phyloP scores from a whole-genome alignment of 1,140 invertebrate genomes.

The Ladona fulva region DNA sequence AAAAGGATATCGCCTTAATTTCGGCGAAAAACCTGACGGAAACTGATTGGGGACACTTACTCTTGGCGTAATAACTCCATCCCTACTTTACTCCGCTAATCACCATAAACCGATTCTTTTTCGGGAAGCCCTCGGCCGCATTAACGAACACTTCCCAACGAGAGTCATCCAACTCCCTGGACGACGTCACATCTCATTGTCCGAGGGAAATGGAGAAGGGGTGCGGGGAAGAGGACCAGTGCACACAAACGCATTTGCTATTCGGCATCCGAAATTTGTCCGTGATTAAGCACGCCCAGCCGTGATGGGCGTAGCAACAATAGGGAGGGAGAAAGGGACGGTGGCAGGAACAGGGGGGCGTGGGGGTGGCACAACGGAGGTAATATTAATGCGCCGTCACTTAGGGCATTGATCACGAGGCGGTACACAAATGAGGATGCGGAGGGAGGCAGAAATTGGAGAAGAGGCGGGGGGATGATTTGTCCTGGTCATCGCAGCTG shows the following conservation, averaged over 20 bases:
- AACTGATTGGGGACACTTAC: too few relatives aligned
- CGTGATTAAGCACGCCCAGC: constrained; percentile 1
- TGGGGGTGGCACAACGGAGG: background rate
- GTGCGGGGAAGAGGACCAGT: background rate
- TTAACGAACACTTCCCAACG: background rate
- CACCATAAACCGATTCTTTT: background rate
- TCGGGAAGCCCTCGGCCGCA: background rate
- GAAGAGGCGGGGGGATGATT: background rate
- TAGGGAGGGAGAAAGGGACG: background rate
- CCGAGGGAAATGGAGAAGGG: background rate
- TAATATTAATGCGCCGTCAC: constrained; percentile 4
- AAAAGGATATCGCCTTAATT: too few relatives aligned
- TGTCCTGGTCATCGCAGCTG: constrained; percentile 6
- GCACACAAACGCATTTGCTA: constrained; percentile 8
- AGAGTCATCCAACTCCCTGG: background rate
- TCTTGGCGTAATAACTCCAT: too few relatives aligned
- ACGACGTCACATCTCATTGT: constrained; percentile 8
- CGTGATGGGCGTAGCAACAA: constrained; percentile 2
- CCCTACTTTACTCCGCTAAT: too few relatives aligned
- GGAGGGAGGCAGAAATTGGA: background rate
- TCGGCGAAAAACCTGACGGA: too few relatives aligned
- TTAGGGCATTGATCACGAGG: constrained; percentile 7
- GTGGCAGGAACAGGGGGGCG: background rate
- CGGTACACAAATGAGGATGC: constrained; percentile 4
- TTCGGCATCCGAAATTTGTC: constrained; percentile 3